Conservation (phyloP, 35 echinoderm and acorn worm genomes). For the Strongylocentrotus purpuratus region DNA sequence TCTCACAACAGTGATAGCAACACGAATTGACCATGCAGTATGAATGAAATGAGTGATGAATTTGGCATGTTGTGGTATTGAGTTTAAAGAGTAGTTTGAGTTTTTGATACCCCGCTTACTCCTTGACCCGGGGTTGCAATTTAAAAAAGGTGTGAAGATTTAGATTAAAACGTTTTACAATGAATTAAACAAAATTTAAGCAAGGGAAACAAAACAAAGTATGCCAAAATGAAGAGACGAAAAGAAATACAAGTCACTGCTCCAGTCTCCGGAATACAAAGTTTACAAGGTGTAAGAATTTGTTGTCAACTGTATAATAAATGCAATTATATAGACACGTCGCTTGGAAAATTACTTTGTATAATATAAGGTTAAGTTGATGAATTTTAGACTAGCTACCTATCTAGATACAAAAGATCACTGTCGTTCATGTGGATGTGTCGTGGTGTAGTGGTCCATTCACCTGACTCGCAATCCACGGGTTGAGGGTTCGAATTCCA, state of each 20-base stretch:
- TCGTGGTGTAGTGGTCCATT: no score
- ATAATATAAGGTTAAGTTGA: no score
- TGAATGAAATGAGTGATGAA: not conserved
- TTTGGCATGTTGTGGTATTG: not conserved
- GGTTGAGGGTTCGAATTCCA: no score
- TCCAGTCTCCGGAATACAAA: no score
- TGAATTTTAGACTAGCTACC: no score
- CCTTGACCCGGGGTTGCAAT: not conserved
- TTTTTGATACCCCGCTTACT: not conserved
- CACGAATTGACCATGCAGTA: not conserved
- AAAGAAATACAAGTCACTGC: not conserved
- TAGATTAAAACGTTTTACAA: not conserved
- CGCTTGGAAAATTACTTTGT: no score
- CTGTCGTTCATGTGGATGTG: no score
- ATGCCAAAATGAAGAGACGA: not conserved
- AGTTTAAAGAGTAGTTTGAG: not conserved
- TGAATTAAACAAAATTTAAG: not conserved
- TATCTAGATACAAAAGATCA: no score
- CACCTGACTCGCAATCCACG: no score
- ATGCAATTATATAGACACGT: no score
- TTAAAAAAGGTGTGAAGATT: not conserved
- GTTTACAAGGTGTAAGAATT: no score
- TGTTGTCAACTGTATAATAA: no score
- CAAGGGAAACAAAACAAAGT: not conserved
- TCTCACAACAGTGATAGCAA: not conserved